These are phyloP conservation scores for Amphibalanus amphitrite DNA, from an alignment of 1,140 invertebrate genomes.

Conservation along the genomic window DNA sequence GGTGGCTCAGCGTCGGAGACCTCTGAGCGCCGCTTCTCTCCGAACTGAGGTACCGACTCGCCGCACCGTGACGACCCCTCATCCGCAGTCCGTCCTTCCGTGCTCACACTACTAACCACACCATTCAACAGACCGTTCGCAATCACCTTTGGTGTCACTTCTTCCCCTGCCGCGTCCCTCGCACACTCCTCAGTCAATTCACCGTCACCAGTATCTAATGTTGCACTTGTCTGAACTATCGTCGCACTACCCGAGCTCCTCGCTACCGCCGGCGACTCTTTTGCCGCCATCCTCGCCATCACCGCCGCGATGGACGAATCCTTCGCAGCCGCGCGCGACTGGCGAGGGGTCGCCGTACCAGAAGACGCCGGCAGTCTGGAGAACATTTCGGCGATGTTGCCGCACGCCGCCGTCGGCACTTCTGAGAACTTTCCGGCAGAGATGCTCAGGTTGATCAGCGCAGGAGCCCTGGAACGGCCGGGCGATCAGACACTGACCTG, in stretches of 20 bases:
- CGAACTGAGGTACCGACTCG: too few species aligned
- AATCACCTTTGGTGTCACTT: neutral
- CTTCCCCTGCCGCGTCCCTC: neutral
- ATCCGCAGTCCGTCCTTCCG: too few species aligned
- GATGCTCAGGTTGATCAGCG: constrained; percentile 10
- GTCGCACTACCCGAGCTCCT: too few species aligned
- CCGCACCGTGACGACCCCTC: neutral
- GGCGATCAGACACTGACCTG: neutral
- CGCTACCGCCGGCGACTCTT: too few species aligned
- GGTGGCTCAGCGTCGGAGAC: neutral
- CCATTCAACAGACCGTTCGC: neutral
- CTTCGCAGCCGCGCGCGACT: too few species aligned
- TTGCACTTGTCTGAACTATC: too few species aligned
- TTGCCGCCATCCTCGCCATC: too few species aligned
- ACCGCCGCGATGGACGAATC: too few species aligned
- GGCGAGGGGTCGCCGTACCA: too few species aligned
- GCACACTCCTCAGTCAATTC: neutral
- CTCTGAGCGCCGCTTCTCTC: neutral
- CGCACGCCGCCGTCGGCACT: neutral
- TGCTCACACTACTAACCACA: too few species aligned
- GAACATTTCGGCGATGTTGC: neutral
- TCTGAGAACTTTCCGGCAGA: constrained; percentile 6
- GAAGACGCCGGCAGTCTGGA: neutral
- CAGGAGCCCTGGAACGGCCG: neutral
- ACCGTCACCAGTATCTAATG: too few species aligned